Percentiles rank a stretch among this genome's conserved stretches.
phyloP scores from a whole-genome alignment of 2,113 vertebrate species.

The Nycticorax nycticorax region DNA sequence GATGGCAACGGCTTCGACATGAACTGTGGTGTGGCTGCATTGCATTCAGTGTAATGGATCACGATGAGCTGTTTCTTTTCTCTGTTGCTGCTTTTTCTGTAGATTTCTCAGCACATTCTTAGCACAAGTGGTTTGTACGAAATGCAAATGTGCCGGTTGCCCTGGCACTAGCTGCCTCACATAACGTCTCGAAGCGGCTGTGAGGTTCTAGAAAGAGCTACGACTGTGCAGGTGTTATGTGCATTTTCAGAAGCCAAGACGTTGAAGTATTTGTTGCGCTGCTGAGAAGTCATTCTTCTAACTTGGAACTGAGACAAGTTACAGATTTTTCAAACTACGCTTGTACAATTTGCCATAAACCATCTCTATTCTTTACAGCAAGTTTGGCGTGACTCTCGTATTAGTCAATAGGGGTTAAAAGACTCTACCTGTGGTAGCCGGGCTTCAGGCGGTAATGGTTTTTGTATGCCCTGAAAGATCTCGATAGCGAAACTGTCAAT shows the following conservation, averaged over 20 bases:
- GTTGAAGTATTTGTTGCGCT: not conserved
- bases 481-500: not conserved
- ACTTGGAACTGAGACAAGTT: not conserved
- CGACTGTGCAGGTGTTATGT: not conserved
- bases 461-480: not conserved
- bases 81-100: not conserved
- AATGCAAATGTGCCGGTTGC: conserved; percentile 4
- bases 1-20: not conserved
- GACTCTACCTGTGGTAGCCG: not conserved
- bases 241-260: conserved; percentile 9
- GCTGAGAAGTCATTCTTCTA: not conserved
- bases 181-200: not conserved
- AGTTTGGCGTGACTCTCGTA: not conserved
- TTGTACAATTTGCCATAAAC: not conserved
- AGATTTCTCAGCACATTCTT: not conserved
- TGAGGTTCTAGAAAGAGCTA: not conserved
- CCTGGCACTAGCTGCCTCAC: not conserved
- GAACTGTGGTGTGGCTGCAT: not conserved
- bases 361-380: not conserved
- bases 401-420: not conserved
- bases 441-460: not conserved
- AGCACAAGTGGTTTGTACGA: not conserved
- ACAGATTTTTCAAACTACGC: not conserved
- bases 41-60: not conserved
- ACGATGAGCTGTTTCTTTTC: not conserved